These are phyloP conservation scores for Trichopria drosophilae DNA, from an alignment of 2,888 invertebrate genomes.

Conservation along the genomic window DNA sequence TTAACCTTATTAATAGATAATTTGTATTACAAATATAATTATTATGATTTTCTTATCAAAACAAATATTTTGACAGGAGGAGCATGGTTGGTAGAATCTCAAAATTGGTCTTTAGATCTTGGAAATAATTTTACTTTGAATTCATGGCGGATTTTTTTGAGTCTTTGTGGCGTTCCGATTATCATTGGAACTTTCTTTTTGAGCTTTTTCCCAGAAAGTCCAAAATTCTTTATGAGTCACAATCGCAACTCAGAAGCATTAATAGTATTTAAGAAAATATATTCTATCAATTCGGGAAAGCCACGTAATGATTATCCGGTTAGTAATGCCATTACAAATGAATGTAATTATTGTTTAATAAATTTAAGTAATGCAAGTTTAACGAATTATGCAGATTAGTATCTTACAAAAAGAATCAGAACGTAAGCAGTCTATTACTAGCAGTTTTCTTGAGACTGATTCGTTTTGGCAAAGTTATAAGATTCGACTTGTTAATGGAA, in stretches of 20 bases:
- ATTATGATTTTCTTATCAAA: too few relatives aligned
- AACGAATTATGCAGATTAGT: too few relatives aligned
- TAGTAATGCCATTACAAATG: slow-evolving; percentile 46
- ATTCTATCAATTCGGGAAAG: slow-evolving; percentile 67
- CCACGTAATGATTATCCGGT: slow-evolving; percentile 69
- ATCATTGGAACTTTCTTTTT: slow-evolving; percentile 67
- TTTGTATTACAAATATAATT: too few relatives aligned
- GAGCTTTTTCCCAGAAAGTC: slow-evolving; percentile 73
- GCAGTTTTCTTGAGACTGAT: too few relatives aligned
- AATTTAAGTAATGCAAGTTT: not conserved
- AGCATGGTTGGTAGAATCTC: slow-evolving; percentile 73
- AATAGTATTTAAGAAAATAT: slow-evolving; percentile 67
- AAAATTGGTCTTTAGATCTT: slow-evolving; percentile 47
- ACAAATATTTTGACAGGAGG: too few relatives aligned
- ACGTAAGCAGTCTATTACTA: too few relatives aligned
- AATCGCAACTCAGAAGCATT: slow-evolving; percentile 70
- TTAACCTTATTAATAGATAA: too few relatives aligned
- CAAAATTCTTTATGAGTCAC: slow-evolving; percentile 75
- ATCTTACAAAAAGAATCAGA: too few relatives aligned
- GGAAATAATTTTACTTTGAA: slow-evolving; percentile 41
- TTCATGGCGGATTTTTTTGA: slow-evolving; percentile 61
- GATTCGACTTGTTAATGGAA: slow-evolving; percentile 63
- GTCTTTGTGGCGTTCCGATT: slow-evolving; percentile 65
- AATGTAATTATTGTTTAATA: slow-evolving; percentile 1
- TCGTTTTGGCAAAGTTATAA: too few relatives aligned